These are phyloP conservation scores for Neofelis nebulosa DNA, from an alignment of 2,113 vertebrate genomes.

Conservation along the genomic window DNA sequence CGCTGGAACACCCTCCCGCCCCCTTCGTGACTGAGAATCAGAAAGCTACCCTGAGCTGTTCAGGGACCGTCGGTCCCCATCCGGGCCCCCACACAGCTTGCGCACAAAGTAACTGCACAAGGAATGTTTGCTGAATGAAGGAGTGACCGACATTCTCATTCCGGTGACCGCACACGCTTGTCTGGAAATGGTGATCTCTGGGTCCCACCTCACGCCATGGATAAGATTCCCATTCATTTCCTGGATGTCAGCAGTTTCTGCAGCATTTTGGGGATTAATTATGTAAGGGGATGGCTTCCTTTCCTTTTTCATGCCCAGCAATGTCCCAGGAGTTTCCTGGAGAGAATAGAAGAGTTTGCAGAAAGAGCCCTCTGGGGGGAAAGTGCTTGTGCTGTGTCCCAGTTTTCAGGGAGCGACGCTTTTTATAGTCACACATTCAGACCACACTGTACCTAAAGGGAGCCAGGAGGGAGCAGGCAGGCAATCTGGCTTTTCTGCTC, in stretches of 20 bases:
- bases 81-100: not conserved
- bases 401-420: slow-evolving; percentile 65
- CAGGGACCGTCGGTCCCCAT: not conserved
- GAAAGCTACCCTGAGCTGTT: not conserved
- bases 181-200: not conserved
- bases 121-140: not conserved
- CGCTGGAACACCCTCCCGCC: fast-evolving
- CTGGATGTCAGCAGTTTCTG: not conserved
- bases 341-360: slow-evolving; percentile 66
- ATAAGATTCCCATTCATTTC: not conserved
- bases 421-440: slow-evolving; percentile 69
- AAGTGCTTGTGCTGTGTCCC: slow-evolving; percentile 60
- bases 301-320: slow-evolving; percentile 52
- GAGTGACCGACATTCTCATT: not conserved
- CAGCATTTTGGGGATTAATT: not conserved
- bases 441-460: slow-evolving; percentile 43
- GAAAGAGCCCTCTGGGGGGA: slow-evolving; percentile 17
- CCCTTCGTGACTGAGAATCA: not conserved
- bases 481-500: not conserved
- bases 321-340: slow-evolving; percentile 71
- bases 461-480: not conserved
- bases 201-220: not conserved
- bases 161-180: not conserved
- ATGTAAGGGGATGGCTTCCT: slow-evolving; percentile 14
- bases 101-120: not conserved